phyloP scores from a whole-genome alignment of 37 sponge, comb jelly and placozoan genomes.

The Ianthella basta region DNA sequence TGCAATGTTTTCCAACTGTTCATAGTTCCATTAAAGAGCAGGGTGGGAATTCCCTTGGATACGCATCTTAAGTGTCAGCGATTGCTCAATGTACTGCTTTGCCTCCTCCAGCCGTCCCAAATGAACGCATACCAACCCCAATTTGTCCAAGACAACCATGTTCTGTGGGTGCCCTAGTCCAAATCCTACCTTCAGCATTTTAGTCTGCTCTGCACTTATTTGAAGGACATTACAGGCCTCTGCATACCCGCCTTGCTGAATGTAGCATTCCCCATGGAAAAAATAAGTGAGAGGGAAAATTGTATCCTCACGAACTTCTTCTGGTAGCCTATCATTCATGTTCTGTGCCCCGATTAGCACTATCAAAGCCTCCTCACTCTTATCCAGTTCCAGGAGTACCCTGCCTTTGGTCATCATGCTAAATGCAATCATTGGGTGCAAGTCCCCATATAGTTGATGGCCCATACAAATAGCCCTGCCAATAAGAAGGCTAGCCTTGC shows the following conservation, averaged over 20 bases:
- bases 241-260: not conserved
- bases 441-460: not conserved
- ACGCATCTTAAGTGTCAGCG: not conserved
- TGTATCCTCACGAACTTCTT: not conserved
- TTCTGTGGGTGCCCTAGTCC: constrained; percentile 17
- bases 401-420: constrained; percentile 3
- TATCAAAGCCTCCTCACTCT: not conserved
- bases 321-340: not conserved
- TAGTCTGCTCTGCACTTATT: not conserved
- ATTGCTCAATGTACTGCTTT: not conserved
- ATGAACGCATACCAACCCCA: not conserved
- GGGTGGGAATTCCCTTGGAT: not conserved
- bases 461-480: not conserved
- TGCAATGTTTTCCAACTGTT: not conserved
- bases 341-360: not conserved
- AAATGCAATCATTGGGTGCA: not conserved
- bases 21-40: not conserved
- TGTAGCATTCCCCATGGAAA: not conserved
- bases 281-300: not conserved
- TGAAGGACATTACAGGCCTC: not conserved
- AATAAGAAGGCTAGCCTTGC: not conserved
- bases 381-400: not conserved
- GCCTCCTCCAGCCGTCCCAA: not conserved
- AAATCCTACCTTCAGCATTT: not conserved
- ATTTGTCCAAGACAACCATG: not conserved